Percentiles rank a stretch among this genome's conserved stretches.
phyloP scores from a whole-genome alignment of 2,888 invertebrate species.

The Myopa tessellatipennis region DNA sequence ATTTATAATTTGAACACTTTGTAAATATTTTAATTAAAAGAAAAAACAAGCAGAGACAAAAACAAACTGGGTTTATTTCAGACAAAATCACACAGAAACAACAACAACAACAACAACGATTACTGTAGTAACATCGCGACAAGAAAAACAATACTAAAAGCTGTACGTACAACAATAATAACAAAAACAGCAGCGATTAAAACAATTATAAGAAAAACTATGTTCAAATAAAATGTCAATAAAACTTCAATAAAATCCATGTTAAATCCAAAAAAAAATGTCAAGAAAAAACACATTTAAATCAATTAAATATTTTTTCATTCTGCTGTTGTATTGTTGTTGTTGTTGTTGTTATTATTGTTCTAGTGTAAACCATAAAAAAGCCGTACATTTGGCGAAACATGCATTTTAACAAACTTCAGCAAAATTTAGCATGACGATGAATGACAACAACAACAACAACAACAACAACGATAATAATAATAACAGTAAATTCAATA shows the following conservation, averaged over 20 bases:
- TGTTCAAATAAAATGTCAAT: constrained; percentile 1
- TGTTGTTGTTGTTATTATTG: constrained; percentile 34
- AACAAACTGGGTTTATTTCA: neutral
- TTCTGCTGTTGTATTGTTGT: too few species aligned
- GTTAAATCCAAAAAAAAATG: constrained; percentile 9
- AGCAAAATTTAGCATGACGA: constrained; percentile 44
- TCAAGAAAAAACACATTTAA: constrained; percentile 32
- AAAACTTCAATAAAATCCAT: constrained; percentile 6
- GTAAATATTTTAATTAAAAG: neutral
- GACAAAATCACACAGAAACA: neutral
- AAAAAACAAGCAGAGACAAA: neutral
- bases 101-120: constrained; percentile 14
- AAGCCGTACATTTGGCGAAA: constrained; percentile 17
- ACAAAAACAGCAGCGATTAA: neutral
- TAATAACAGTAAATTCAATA: constrained; percentile 34
- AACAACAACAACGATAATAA: constrained; percentile 44
- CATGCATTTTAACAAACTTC: constrained; percentile 50
- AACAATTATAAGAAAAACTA: neutral
- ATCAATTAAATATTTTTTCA: constrained; percentile 44
- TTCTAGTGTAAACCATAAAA: constrained; percentile 30
- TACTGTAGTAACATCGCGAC: neutral
- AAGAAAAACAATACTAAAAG: neutral
- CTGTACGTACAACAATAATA: neutral
- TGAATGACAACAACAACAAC: constrained; percentile 41
- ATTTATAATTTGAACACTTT: neutral